These are phyloP conservation scores for Globia sparganii DNA, from an alignment of 2,888 invertebrate genomes.

Conservation along the genomic window DNA sequence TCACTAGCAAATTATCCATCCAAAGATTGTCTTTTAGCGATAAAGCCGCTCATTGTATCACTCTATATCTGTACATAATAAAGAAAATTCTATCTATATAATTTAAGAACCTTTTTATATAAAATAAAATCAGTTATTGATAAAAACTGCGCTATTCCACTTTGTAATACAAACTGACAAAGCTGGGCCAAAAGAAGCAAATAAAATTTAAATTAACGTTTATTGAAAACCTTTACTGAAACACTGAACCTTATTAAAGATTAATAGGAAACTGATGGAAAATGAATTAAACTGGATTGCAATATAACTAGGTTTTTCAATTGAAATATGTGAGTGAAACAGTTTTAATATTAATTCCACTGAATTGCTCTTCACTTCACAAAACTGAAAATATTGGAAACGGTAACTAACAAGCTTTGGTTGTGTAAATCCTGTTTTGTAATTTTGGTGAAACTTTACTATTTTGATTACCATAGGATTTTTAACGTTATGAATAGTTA, in stretches of 20 bases:
- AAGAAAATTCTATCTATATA: too few relatives aligned
- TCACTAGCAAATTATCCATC: too few relatives aligned
- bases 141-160: background rate
- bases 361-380: background rate
- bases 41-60: too few relatives aligned
- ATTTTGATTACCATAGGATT: too few relatives aligned
- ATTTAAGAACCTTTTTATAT: background rate
- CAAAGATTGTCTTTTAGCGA: too few relatives aligned
- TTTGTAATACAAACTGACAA: background rate
- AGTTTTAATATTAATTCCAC: background rate
- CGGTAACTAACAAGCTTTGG: too few relatives aligned
- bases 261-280: slow-evolving; percentile 26
- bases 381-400: background rate
- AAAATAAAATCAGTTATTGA: background rate
- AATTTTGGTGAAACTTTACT: too few relatives aligned
- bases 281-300: slow-evolving; percentile 27
- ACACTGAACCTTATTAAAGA: slow-evolving; percentile 9
- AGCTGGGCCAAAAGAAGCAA: background rate
- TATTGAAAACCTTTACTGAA: background rate
- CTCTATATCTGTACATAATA: too few relatives aligned
- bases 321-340: slow-evolving; percentile 2
- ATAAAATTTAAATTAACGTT: background rate
- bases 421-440: too few relatives aligned
- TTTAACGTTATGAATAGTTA: too few relatives aligned
- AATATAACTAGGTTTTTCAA: slow-evolving; percentile 18